Evolutionary conservation across 2,888 invertebrate genomes (phyloP).

Genomic region (Dugesia japonica): DNA sequence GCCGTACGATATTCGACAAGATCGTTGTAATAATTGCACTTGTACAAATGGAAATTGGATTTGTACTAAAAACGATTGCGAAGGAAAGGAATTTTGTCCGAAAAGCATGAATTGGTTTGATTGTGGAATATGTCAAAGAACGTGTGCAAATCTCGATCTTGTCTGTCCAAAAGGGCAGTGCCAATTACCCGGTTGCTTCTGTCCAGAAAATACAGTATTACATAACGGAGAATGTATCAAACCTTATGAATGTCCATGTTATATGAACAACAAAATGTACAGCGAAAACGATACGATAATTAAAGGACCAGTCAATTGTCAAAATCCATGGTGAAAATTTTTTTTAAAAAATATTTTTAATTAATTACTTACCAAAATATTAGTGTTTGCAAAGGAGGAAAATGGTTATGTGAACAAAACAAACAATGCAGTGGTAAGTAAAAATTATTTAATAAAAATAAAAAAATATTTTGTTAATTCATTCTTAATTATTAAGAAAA

Average conservation of each 20-base stretch:
- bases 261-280: conserved; percentile 29
- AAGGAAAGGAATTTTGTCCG: conserved; percentile 23
- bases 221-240: conserved; percentile 25
- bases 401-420: conserved; percentile 23
- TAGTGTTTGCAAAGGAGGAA: conserved; percentile 21
- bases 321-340: conserved; percentile 23
- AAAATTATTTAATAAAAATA: not conserved
- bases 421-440: conserved; percentile 23
- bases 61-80: conserved; percentile 28
- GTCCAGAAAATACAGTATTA: conserved; percentile 25
- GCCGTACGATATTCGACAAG: conserved; percentile 31
- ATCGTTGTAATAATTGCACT: conserved; percentile 36
- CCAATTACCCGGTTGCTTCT: conserved; percentile 23
- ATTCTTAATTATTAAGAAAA: not conserved
- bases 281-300: conserved; percentile 25
- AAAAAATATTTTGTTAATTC: too few relatives aligned
- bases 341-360: too few relatives aligned
- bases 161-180: conserved; percentile 29
- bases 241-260: conserved; percentile 28
- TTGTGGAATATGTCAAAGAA: conserved; percentile 23
- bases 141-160: conserved; percentile 25
- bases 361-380: too few relatives aligned
- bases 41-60: conserved; percentile 28
- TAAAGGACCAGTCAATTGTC: conserved; percentile 16
- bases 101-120: conserved; percentile 27